Base-by-base conservation (phyloP, 2,113 vertebrate species). In the Cavia porcellus region DNA sequence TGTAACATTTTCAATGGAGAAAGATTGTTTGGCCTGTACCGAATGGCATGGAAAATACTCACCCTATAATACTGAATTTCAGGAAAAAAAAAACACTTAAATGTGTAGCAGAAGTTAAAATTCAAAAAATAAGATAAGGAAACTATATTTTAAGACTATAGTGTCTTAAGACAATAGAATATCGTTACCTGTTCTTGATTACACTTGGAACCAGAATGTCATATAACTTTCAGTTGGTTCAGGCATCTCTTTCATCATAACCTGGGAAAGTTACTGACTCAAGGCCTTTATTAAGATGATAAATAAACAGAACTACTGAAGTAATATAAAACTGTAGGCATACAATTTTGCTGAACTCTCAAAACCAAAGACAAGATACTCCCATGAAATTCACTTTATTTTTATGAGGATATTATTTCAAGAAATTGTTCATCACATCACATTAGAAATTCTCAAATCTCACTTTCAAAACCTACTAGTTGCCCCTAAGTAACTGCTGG, bases 1-100 rank as follows among this genome's bases (percentile, higher is more conserved):
- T 90, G 70, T 79, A 96, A 88, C 30, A 88, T 81, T 96, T 95
- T 91, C 68, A 94, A 88, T 52, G 89, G 86, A 55, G 75, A 94
- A 93, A 72, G 52, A 2, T 62, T 94, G 92, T 86, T 35, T 95
- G 77, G 9, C 24, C 72, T 92, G 72, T 38, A 94, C 20, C n/a
- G 19, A 83, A 92, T 92, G 74, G 77, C 57, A 8, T 88, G 92
- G 50, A 94, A 97, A 92, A 95, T 61, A 42, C 45, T 47, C 86
- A 8, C 1, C 2, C 47, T 90, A 20, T 38, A 74, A 86, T 57
- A 35, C 28, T 91, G 87, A 80, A 55, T 35, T 89, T 57, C 66
- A 38, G 38, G 38, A 68, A 62, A 90, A 89, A 89, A 95, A 94
- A 86, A 89, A 42, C 42, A 68, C 38, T 94, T 87, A 92, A 61